Evolutionary conservation across 2,797 vertebrate genomes (phyloP), one percentile per base, ranked within the genome.

Genomic region (Phoxinus dragarum): DNA sequence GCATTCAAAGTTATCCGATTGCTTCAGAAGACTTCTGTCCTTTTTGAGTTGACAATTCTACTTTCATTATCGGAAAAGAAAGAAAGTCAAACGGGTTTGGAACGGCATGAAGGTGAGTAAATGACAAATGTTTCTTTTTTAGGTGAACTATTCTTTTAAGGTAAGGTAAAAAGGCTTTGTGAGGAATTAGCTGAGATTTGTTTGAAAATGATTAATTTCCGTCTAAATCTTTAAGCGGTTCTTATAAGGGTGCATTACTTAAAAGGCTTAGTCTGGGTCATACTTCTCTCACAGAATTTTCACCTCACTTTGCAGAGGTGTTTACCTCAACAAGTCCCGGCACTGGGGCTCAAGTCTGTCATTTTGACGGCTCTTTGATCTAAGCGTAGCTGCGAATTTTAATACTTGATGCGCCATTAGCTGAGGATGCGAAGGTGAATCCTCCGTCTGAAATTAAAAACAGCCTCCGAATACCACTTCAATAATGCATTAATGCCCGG

Each of bases 401-500:
- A 84, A 85, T 86, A 84, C 71, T 84, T 87, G 80, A 85, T 87
- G 74, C 16, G 0, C 38, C 64, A 80, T 49, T 82, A 78, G 49
- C 27, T 59, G 64, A 80, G 80, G 85, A 86, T 59, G 52, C 44
- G n/a, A n/a, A 84, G 76, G 59, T 49, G 40, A 80, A 81, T 84
- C 61, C 84, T 78, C 54, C 54, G 73, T 69, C 74, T 86, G 59
- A 86, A 88, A 86, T 87, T 83, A 83, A 89, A 89, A 75, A 64
- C 72, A 64, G 71, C 74, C 59, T 77, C 27, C 84, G 81, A 81
- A 84, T 77, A 78, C 69, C 52, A 44, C 74, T 49, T 87, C 67
- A 87, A 87, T 88, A 82, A 90, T 84, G 80, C 75, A 88, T 89
- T 88, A 89, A 89, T 82, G 85, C 68, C 71, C 68, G 3, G 34